Evolutionary conservation across 2,888 invertebrate species (phyloP).

Genomic region (Actias luna): DNA sequence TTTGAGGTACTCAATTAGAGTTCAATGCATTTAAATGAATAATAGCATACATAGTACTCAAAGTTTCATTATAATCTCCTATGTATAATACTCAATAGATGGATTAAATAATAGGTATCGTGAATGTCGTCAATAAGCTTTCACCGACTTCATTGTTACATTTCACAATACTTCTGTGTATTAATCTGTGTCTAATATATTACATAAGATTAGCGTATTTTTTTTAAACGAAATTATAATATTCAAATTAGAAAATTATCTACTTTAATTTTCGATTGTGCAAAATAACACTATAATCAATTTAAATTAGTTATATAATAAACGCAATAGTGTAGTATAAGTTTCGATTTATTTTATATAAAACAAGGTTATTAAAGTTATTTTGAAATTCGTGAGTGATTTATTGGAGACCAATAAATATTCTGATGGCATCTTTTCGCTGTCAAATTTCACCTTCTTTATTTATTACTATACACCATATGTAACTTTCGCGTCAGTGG

Average conservation of each 20-base stretch:
- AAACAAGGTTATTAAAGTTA: not conserved
- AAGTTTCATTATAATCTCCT: not conserved
- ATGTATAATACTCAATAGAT: not conserved
- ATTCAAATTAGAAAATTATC: not conserved
- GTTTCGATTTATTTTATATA: not conserved
- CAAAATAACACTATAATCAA: not conserved
- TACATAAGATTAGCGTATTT: conserved; percentile 41
- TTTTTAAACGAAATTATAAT: not conserved
- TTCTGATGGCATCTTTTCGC: not conserved
- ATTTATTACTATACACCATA: too few species aligned
- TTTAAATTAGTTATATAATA: not conserved
- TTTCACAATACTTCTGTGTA: conserved; percentile 61
- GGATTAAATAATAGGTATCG: conserved; percentile 21
- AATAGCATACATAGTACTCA: not conserved
- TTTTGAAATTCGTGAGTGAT: not conserved
- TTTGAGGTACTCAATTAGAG: not conserved
- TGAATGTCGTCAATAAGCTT: conserved; percentile 53
- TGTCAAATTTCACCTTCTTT: not conserved
- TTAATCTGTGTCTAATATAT: conserved; percentile 64
- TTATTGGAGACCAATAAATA: not conserved
- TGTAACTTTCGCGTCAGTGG: too few species aligned
- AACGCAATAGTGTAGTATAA: not conserved
- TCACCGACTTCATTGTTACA: conserved; percentile 58
- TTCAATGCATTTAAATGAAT: not conserved
- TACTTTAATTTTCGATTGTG: not conserved